These are phyloP conservation scores for Ophion ellenae DNA, from an alignment of 2,888 invertebrate species.

Conservation along the genomic window DNA sequence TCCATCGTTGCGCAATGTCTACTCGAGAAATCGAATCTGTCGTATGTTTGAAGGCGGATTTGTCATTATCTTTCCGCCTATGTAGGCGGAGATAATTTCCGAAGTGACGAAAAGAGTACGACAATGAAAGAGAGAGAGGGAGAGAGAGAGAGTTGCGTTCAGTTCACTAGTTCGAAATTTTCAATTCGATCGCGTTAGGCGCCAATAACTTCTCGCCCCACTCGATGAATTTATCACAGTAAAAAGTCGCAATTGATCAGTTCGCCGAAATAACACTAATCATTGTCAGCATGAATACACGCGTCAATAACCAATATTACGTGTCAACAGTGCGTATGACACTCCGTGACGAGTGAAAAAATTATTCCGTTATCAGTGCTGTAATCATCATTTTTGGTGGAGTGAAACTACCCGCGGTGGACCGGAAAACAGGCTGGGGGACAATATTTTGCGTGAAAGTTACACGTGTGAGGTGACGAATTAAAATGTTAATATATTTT, in stretches of 20 bases:
- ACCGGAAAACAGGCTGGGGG: too few species aligned
- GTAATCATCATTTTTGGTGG: too few species aligned
- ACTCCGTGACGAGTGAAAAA: too few species aligned
- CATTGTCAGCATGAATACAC: too few species aligned
- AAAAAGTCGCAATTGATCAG: background rate
- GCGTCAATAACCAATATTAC: too few species aligned
- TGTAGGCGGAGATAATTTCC: slow-evolving; percentile 47
- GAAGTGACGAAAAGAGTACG: background rate
- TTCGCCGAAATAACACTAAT: too few species aligned
- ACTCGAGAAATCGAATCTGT: slow-evolving; percentile 6
- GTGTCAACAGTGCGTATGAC: too few species aligned
- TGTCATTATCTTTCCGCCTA: slow-evolving; percentile 42
- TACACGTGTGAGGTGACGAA: too few species aligned
- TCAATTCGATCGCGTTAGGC: slow-evolving; percentile 15
- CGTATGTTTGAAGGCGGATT: slow-evolving; percentile 42
- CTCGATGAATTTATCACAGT: background rate
- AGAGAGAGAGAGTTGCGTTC: slow-evolving; percentile 1
- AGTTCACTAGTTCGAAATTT: slow-evolving; percentile 28
- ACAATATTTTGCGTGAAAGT: too few species aligned
- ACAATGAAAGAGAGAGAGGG: background rate
- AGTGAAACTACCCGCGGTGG: too few species aligned
- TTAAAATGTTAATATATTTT: too few species aligned
- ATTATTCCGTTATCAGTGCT: too few species aligned
- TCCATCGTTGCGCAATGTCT: background rate
- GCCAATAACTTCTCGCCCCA: background rate